Evolutionary conservation across 1,140 invertebrate genomes (phyloP), one percentile per base, ranked within the genome.

Genomic region (Zaprionus tsacasi): DNA sequence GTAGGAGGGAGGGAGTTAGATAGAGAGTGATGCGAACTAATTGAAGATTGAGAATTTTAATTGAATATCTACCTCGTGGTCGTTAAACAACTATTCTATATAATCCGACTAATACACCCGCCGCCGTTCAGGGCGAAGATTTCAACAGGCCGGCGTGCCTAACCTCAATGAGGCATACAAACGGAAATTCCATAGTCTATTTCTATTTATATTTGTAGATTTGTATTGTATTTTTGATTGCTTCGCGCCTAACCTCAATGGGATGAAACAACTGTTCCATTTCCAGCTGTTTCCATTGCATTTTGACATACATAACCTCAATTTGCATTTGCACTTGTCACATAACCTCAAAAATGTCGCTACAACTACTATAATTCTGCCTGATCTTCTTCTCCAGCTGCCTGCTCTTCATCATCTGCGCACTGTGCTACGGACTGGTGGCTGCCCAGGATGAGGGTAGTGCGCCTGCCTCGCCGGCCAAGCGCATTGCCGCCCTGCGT

Each of bases 371-470:
- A 33, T 17, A 59, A 38, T 21, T 59, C 10, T 11, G 4, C 52
- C 36, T 11, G 1, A 6, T 59, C 11, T 70, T 38, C 17, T 27
- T 38, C 13, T 45, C 43, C 55, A 92, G 91, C 74, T 88, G 83
- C 91, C 79, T 92, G 81, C 87, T 92, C 76, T 92, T 92, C 59
- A 82, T 89, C 56, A 79, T 82, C 55, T 82, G 78, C 75, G 78
- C 78, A 12, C 61, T 92, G 64, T 83, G 80, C 87, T 92, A 90
- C 52, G 66, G 76, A 54, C 61, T 91, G 48, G 78, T 79, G 1
- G 40, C 67, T 6, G 78, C 87, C 52, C 85, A 90, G 52, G 91
- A 91, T 13, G 81, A 91, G 12, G 81, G 78, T 3, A 77, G 78
- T 5, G 78, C 67, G 25, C 54, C 57, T 5, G 50, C 64, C 21